Conservation (phyloP, 2,113 vertebrate genomes). For the Uria lomvia region DNA sequence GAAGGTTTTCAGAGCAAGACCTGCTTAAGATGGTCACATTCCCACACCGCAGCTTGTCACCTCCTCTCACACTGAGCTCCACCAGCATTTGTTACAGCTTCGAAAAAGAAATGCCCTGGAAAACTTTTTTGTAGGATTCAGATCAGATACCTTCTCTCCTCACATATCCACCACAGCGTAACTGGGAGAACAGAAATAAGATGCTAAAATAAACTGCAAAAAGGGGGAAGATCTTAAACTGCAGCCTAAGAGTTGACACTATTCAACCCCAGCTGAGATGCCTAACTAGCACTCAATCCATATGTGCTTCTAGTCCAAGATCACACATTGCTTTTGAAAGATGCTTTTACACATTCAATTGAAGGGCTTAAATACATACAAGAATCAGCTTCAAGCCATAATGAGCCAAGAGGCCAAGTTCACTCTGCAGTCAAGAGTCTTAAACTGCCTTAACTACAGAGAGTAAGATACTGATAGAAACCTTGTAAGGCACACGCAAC, state of each 20-base stretch:
- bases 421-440: background rate
- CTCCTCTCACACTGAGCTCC: background rate
- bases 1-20: background rate
- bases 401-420: background rate
- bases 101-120: background rate
- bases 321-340: background rate
- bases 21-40: background rate
- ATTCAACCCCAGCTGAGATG: background rate
- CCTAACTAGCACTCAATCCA: background rate
- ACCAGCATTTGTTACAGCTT: background rate
- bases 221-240: background rate
- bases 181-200: background rate
- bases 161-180: background rate
- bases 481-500: rapidly evolving
- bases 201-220: background rate
- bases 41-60: background rate
- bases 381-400: background rate
- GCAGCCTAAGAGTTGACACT: background rate
- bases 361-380: background rate
- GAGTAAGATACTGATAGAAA: rapidly evolving
- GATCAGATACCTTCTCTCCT: background rate
- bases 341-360: background rate
- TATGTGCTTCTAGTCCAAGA: rapidly evolving
- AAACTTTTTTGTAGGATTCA: background rate
- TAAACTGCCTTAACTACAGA: background rate